Percentiles rank a stretch among this genome's conserved stretches.
These are phyloP conservation scores for Clavelina lepadiformis DNA, from an alignment of 23 tunicate species.

Conservation along the genomic window DNA sequence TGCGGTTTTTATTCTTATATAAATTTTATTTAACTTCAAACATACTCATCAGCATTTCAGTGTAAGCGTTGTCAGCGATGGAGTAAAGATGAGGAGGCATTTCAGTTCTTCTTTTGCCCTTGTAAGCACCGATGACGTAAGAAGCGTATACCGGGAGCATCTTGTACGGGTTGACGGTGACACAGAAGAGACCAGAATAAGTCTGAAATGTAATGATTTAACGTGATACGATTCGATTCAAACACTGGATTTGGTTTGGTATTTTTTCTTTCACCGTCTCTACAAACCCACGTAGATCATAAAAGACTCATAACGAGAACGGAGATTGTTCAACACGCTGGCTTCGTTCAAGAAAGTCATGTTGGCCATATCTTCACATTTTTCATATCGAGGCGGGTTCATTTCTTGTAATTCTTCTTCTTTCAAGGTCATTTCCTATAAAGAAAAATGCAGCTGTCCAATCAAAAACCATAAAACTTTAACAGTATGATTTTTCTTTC, in stretches of 20 bases:
- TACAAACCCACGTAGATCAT: constrained; percentile 76
- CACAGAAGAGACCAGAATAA: constrained; percentile 86
- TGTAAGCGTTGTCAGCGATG: constrained; percentile 81
- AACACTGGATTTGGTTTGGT: neutral
- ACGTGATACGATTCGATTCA: neutral
- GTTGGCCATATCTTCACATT: constrained; percentile 90
- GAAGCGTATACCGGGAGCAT: constrained; percentile 73
- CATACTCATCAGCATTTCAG: constrained; percentile 83
- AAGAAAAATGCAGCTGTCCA: neutral
- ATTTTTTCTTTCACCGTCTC: neutral
- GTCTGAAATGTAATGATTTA: constrained; percentile 25
- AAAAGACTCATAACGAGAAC: constrained; percentile 69
- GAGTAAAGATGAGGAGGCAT: constrained; percentile 90
- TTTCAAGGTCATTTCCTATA: constrained; percentile 54
- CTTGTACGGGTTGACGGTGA: constrained; percentile 77
- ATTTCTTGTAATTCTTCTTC: constrained; percentile 75
- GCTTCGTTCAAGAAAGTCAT: constrained; percentile 95
- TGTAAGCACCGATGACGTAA: constrained; percentile 69
- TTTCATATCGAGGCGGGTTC: constrained; percentile 83
- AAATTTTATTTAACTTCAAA: neutral
- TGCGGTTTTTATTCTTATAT: neutral
- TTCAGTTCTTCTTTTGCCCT: constrained; percentile 77
- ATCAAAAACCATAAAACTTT: neutral
- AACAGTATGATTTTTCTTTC: too few species aligned
- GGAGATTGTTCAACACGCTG: constrained; percentile 68